These are phyloP conservation scores for Magallana angulata DNA, from an alignment of 1,140 invertebrate genomes.

Conservation along the genomic window DNA sequence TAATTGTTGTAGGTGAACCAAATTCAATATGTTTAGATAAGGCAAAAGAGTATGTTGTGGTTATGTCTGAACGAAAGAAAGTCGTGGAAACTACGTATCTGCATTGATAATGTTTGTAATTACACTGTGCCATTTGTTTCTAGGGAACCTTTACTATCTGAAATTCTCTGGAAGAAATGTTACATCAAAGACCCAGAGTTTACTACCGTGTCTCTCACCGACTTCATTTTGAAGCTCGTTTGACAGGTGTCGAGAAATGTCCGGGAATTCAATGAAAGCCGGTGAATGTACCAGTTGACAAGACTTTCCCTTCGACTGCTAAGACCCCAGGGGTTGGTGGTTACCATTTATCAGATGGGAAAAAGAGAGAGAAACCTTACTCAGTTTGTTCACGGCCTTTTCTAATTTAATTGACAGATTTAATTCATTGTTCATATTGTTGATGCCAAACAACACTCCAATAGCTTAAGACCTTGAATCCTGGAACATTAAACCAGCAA, in stretches of 20 bases:
- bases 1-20: too few relatives aligned
- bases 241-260: neutral
- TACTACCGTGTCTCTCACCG: neutral
- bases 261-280: neutral
- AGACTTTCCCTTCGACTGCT: neutral
- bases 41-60: too few relatives aligned
- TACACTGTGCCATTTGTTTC: too few relatives aligned
- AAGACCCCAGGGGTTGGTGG: neutral
- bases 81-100: too few relatives aligned
- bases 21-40: too few relatives aligned
- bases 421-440: conserved; percentile 30
- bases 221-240: neutral
- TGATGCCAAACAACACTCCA: conserved; percentile 7
- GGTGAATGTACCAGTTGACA: conserved; percentile 1
- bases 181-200: neutral
- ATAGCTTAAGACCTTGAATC: conserved; percentile 20
- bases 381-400: neutral
- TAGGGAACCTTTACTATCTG: neutral
- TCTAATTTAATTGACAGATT: conserved; percentile 32
- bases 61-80: too few relatives aligned
- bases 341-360: neutral
- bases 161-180: neutral
- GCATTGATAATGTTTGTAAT: too few relatives aligned
- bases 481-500: conserved; percentile 7
- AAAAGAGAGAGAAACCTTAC: neutral